A percentile compares a stretch with the other conserved stretches of the same genome.
Evolutionary conservation across 1,140 invertebrate genomes (phyloP).

Genomic region (Scaptomyza montana): DNA sequence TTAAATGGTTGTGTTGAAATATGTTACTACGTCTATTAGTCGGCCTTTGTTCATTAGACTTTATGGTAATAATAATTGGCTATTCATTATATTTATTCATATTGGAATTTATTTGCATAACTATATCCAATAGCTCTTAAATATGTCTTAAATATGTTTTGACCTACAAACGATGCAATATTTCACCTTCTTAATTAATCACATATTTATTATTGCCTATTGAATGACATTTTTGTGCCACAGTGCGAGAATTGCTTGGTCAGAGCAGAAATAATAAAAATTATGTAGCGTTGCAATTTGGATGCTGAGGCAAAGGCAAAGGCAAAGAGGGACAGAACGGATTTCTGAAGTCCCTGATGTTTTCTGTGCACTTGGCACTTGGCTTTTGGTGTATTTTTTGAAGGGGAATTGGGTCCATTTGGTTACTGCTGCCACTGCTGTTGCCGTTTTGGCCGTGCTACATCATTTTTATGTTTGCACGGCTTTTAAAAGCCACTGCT

Average conservation of each 20-base stretch:
- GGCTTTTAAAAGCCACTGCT: constrained; percentile 53
- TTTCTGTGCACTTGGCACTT: constrained; percentile 25
- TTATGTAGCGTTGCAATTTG: constrained; percentile 70
- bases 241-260: constrained; percentile 52
- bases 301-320: constrained; percentile 32
- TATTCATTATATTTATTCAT: neutral
- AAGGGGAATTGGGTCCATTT: constrained; percentile 3
- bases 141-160: neutral
- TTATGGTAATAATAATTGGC: neutral
- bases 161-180: neutral
- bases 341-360: neutral
- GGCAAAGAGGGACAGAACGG: neutral
- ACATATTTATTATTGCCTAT: neutral
- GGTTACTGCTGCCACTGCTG: constrained; percentile 4
- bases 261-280: constrained; percentile 68
- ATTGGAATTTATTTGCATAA: neutral
- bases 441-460: constrained; percentile 30
- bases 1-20: neutral
- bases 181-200: neutral
- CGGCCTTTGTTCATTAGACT: neutral
- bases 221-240: constrained; percentile 24
- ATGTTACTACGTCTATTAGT: too few species aligned
- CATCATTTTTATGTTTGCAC: constrained; percentile 76
- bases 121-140: neutral
- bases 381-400: constrained; percentile 33